Evolutionary conservation across 2,888 invertebrate species (phyloP).

Genomic region (Synergus laeviventris): DNA sequence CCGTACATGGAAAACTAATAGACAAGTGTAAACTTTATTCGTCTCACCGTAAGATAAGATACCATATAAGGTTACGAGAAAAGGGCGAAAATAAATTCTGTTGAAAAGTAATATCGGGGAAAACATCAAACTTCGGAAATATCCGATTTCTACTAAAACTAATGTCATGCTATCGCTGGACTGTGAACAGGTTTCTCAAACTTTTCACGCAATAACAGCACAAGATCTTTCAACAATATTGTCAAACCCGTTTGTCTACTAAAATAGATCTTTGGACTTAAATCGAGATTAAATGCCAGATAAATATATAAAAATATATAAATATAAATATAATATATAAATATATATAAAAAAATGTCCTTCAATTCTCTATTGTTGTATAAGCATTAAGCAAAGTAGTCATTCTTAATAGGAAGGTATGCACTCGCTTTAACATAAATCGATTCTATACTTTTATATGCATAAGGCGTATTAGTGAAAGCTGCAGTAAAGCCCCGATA

Average conservation of each 20-base stretch:
- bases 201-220: slow-evolving; percentile 31
- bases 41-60: slow-evolving; percentile 51
- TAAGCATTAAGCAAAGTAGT: not conserved
- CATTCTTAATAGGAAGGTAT: slow-evolving; percentile 34
- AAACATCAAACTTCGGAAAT: slow-evolving; percentile 49
- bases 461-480: slow-evolving; percentile 57
- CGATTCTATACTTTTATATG: slow-evolving; percentile 57
- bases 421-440: slow-evolving; percentile 49
- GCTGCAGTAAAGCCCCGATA: slow-evolving; percentile 59
- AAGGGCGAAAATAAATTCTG: slow-evolving; percentile 49
- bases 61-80: slow-evolving; percentile 43
- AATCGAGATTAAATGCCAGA: no score
- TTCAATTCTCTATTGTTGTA: not conserved
- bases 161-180: slow-evolving; percentile 35
- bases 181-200: slow-evolving; percentile 36
- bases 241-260: slow-evolving; percentile 42
- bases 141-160: slow-evolving; percentile 40
- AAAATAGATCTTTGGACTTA: not conserved
- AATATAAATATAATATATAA: no score
- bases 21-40: slow-evolving; percentile 52
- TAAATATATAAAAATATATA: no score
- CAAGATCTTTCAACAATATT: slow-evolving; percentile 16
- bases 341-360: no score
- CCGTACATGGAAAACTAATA: slow-evolving; percentile 47
- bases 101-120: slow-evolving; percentile 53